phyloP scores from a whole-genome alignment of 2,113 vertebrate genomes.

The Neoarius graeffei region DNA sequence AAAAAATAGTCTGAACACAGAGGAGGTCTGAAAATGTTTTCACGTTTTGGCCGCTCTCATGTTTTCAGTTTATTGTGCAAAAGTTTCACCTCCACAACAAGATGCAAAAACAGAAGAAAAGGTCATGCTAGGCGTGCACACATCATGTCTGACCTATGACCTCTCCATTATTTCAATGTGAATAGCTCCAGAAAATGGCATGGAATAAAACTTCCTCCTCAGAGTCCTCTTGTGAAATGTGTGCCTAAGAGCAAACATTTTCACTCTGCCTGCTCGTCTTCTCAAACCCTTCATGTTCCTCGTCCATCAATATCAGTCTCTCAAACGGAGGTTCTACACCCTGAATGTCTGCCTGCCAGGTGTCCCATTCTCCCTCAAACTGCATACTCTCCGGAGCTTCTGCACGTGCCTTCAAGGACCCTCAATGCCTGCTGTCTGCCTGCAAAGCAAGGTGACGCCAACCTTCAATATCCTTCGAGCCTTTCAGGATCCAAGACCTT shows the following conservation, averaged over 20 bases:
- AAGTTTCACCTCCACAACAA: background rate
- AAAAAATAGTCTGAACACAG: background rate
- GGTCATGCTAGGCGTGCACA: background rate
- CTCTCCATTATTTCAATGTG: background rate
- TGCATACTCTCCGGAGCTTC: background rate
- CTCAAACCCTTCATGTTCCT: background rate
- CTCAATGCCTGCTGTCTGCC: background rate
- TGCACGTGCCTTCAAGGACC: background rate
- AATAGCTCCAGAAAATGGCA: background rate
- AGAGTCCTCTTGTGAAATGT: background rate
- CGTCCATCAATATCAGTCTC: background rate
- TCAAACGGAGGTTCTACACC: background rate
- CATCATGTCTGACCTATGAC: background rate
- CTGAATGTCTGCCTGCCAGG: background rate
- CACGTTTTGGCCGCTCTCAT: too few species aligned
- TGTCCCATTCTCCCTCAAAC: background rate
- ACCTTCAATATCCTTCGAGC: background rate
- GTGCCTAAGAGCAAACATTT: too few species aligned
- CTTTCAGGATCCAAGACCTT: background rate
- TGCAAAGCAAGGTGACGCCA: background rate
- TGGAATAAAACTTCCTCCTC: background rate
- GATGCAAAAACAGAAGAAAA: background rate
- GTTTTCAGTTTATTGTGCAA: background rate
- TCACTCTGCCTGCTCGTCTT: background rate
- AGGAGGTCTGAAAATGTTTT: background rate